Base-by-base conservation (phyloP, 2,797 vertebrate species). In the Mus minutoides region DNA sequence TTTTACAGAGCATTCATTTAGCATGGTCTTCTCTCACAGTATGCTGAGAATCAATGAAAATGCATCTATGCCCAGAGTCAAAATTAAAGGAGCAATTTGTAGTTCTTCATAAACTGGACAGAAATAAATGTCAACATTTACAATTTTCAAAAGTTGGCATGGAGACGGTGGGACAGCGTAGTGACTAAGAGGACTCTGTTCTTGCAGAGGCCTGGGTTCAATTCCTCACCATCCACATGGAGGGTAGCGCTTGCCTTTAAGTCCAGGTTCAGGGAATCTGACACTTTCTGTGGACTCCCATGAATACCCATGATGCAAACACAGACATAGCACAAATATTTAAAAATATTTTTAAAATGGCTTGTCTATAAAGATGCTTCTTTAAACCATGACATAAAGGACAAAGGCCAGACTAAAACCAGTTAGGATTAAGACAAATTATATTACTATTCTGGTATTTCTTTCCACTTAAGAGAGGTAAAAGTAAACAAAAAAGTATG, bases 41-140 rank as follows among this genome's bases (percentile, higher is more conserved):
- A 6, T 34, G 46, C 12, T 71, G 12, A 86, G 60, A 84, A 43
- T 52, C 34, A 26, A 94, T 6, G 89, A 34, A 86, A 94, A 89
- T 0, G 71, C 0, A 88, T 14, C 89, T 67, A 95, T 88, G 40
- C 3, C 46, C n/a, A 80, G 24, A 43, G 19, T 43, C 49, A 92
- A 62, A 6, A 92, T 80, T n/a, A 97, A 85, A 90, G 26, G 31
- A 71, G 21, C 60, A 73, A 71, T 49, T 49, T 77, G 49, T 83
- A 14, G 91, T 92, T 94, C 69, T 93, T 71, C 86, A 54, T 90
- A 92, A 89, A 77, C 88, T 16, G 17, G 29, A 93, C 0, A 88
- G 31, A 96, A 96, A 88, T 26, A 0, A 92, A 91, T 54, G 11
- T 6, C n/a, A 88, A 17, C 67, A 85, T 76, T 94, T 84, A 37